Percentiles rank a stretch among this genome's conserved stretches.
Evolutionary conservation across 2,113 vertebrate genomes (phyloP).

Genomic region (Podocnemis expansa): DNA sequence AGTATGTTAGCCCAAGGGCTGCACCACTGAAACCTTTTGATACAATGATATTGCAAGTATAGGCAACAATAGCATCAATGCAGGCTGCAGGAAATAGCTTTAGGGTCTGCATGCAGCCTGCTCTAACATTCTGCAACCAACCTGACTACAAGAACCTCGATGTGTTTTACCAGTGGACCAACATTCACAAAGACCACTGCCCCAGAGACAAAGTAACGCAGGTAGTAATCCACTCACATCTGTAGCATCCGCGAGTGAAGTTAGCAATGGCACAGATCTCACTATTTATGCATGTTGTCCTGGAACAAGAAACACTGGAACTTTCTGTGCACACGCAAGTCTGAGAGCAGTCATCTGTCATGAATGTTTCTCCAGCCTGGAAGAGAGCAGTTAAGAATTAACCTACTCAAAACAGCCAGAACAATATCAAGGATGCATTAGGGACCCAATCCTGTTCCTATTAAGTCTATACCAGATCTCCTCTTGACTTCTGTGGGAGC

Average conservation of each 20-base stretch:
- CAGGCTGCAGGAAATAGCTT: too few relatives aligned
- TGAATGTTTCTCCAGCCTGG: slow-evolving; percentile 67
- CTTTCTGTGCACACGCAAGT: slow-evolving; percentile 66
- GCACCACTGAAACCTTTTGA: too few relatives aligned
- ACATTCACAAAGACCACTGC: background rate
- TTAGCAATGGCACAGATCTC: slow-evolving; percentile 58
- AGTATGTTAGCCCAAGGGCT: too few relatives aligned
- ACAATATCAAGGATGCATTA: background rate
- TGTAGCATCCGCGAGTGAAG: slow-evolving; percentile 70
- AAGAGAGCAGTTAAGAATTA: background rate
- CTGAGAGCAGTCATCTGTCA: slow-evolving; percentile 72
- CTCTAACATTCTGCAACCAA: background rate
- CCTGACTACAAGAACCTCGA: background rate
- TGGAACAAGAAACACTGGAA: slow-evolving; percentile 51
- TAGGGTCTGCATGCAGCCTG: too few relatives aligned
- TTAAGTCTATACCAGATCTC: background rate
- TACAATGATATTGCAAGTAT: too few relatives aligned
- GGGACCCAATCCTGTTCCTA: background rate
- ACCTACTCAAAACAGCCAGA: background rate
- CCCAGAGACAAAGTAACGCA: background rate
- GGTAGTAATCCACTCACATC: slow-evolving; percentile 47
- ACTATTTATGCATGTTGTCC: background rate
- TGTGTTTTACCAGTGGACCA: background rate
- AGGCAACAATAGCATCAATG: too few relatives aligned
- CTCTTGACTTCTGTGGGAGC: background rate